Base-by-base conservation (phyloP, 2,113 vertebrate genomes). In the Rhinogobius similis region DNA sequence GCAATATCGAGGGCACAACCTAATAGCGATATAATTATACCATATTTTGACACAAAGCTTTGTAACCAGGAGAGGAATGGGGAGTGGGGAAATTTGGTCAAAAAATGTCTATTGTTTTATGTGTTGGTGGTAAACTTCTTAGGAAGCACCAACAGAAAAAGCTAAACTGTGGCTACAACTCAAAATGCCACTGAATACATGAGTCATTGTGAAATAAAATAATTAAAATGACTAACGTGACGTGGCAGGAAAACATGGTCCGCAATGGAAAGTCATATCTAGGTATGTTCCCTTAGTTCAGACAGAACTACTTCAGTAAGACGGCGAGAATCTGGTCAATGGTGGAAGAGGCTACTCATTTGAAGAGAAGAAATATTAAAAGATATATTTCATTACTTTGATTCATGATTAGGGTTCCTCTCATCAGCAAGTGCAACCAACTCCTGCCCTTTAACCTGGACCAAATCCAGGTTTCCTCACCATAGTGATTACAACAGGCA, bases 201-300 rank as follows among this genome's bases (percentile, higher is more conserved):
- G n/a, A n/a, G n/a, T n/a, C n/a, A n/a, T n/a, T n/a, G n/a, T n/a
- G n/a, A n/a, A n/a, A n/a, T n/a, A n/a, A n/a, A n/a, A n/a, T n/a
- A n/a, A n/a, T n/a, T n/a, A n/a, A n/a, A n/a, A n/a, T n/a, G n/a
- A n/a, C n/a, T n/a, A n/a, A n/a, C n/a, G n/a, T n/a, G n/a, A 80
- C 88, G 84, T 90, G 82, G 76, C 43, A 64, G 82, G 79, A 77
- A 87, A 82, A 89, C 75, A 85, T 83, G 85, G 83, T 90, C 79
- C 79, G 83, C 84, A 87, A 50, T 78, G 82, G 87, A 71, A 67
- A 73, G 75, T 81, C 50, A 79, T 71, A 68, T 87, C 73, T 82
- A 80, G 80, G 65, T 23, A 23, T 23, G 10, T 18, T 18, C 18
- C 16, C 43, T 46, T 8, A 6, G 1, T 9, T 21, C 46, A 50